These are phyloP conservation scores for Neotoma lepida DNA, from an alignment of 2,113 vertebrate species.

Conservation along the genomic window DNA sequence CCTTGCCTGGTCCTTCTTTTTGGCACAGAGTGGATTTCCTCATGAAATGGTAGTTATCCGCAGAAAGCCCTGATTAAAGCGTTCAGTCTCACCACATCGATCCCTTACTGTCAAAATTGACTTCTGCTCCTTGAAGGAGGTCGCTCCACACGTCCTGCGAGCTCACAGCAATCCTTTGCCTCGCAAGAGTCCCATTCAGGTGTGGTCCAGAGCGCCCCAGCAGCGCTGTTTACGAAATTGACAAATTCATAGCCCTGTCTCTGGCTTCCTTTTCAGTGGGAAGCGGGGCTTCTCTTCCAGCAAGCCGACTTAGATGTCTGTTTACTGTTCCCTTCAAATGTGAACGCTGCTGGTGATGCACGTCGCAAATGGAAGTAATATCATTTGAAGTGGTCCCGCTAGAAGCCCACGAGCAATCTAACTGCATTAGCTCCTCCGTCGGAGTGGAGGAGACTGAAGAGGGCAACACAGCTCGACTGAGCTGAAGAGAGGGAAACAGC, in stretches of 20 bases:
- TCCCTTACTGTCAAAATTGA: background rate
- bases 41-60: constrained; percentile 23
- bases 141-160: background rate
- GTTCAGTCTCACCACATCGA: constrained; percentile 3
- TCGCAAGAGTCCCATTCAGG: constrained; percentile 20
- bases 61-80: constrained; percentile 40
- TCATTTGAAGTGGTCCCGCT: constrained; percentile 73
- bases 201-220: background rate
- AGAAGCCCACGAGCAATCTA: constrained; percentile 70
- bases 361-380: constrained; percentile 71
- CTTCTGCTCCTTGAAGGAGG: background rate
- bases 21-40: constrained; percentile 20
- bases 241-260: background rate
- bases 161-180: accelerated
- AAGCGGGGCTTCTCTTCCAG: background rate
- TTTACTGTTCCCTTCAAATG: constrained; percentile 54
- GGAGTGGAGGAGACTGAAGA: constrained; percentile 67
- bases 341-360: constrained; percentile 37
- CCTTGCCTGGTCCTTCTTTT: background rate
- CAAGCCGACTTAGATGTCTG: background rate
- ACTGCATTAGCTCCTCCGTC: constrained; percentile 63
- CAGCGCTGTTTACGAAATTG: constrained; percentile 28
- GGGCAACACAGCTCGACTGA: background rate
- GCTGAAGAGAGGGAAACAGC: constrained; percentile 41
- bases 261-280: constrained; percentile 11